Conservation (phyloP, 2,797 vertebrate species). For the Mormyrops boulengeri region DNA sequence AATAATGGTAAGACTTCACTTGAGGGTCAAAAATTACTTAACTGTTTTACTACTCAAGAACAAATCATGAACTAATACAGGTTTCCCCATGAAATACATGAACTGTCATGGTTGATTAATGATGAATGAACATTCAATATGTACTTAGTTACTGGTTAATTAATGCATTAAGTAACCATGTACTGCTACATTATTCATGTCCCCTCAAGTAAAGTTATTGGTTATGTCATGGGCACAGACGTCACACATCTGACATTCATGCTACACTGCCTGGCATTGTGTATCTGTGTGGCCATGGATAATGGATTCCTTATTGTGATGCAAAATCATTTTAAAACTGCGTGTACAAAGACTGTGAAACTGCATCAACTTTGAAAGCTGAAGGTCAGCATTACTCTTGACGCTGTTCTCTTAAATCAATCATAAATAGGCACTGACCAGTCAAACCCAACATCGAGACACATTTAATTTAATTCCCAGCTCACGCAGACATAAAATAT, state of each 20-base stretch:
- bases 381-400: conserved; percentile 30
- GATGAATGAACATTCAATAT: not conserved
- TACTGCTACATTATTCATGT: not conserved
- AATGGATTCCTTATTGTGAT: not conserved
- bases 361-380: conserved; percentile 25
- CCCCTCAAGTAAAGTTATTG: not conserved
- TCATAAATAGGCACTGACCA: conserved; percentile 42
- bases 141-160: not conserved
- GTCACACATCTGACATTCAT: not conserved
- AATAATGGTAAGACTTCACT: not conserved
- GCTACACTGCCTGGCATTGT: not conserved
- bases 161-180: not conserved
- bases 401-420: conserved; percentile 32
- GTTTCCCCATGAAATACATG: not conserved
- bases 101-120: not conserved
- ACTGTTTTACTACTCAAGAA: not conserved
- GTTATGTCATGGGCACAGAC: not conserved
- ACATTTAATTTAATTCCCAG: conserved; percentile 56
- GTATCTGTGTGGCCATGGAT: not conserved
- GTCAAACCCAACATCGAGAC: conserved; percentile 39
- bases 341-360: conserved; percentile 28
- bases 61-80: not conserved
- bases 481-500: conserved; percentile 56
- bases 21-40: not conserved
- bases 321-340: not conserved